Base-by-base conservation (phyloP, 2,113 vertebrate genomes). In the Euleptes europaea region DNA sequence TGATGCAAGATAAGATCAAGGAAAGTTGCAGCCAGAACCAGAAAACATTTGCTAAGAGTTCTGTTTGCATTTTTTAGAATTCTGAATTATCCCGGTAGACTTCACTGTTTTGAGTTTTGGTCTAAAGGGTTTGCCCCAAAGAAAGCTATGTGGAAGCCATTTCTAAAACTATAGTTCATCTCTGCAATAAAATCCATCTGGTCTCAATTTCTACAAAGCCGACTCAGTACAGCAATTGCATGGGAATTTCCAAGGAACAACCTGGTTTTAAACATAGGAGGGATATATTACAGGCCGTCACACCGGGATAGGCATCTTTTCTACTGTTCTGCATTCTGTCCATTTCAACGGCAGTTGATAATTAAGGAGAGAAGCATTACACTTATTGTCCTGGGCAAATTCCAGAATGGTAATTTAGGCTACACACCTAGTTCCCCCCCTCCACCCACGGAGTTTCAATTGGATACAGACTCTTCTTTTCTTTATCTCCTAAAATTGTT, bases 1-100 rank as follows among this genome's bases (percentile, higher is more conserved):
- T 31, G 79, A 10, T 87, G 66, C 89, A 95, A 94, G 88, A 89
- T 88, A 78, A 75, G 87, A 86, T 93, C 85, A 87, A 79, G 83
- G 83, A 84, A 93, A 84, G 86, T 90, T 85, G 86, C 92, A 82
- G 90, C 86, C 90, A 92, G 84, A 78, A 92, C 93, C 91, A 77
- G 67, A 78, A 75, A 92, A 51, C 1, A 83, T 49, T 89, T 89
- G 88, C 90, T 79, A 85, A 66, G 44, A 93, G 76, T 57, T 89
- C 80, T 73, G 69, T 88, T 89, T 77, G 76, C 82, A 86, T 86
- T 93, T 86, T 87, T 84, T 57, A 80, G 66, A 47, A 66, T 82
- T 89, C 86, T 13, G 2, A 92, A 74, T 63, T 84, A 80, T n/a
- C 38, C 83, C 76, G 88, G 92, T 91, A 69, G 14, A 33, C 66